phyloP scores from a whole-genome alignment of 2,113 vertebrate species.

The Cyphomyrus discorhynchus region DNA sequence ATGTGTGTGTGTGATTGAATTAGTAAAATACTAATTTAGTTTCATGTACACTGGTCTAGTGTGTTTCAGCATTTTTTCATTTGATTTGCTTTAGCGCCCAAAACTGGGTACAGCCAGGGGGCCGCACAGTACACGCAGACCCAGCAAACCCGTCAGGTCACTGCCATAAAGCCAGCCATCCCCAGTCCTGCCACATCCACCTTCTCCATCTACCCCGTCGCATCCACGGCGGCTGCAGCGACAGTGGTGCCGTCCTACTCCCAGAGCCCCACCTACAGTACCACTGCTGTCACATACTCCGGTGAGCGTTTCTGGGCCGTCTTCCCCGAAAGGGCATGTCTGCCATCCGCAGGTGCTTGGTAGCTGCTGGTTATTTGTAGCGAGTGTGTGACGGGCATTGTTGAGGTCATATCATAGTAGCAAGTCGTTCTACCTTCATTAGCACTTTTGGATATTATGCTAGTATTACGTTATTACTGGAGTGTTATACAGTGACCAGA shows the following conservation, averaged over 20 bases:
- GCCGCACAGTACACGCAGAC: constrained; percentile 91
- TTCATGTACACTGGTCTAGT: neutral
- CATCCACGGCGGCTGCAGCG: constrained; percentile 77
- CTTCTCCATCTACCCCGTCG: constrained; percentile 95
- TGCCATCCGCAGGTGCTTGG: neutral
- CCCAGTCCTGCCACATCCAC: constrained; percentile 90
- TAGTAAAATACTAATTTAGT: neutral
- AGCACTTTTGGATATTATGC: neutral
- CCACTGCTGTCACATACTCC: constrained; percentile 93
- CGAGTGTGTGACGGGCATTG: neutral
- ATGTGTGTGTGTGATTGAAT: neutral
- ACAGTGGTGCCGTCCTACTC: constrained; percentile 93
- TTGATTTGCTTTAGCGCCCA: constrained; percentile 63
- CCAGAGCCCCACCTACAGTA: constrained; percentile 93
- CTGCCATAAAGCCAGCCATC: constrained; percentile 91
- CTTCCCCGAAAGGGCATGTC: neutral
- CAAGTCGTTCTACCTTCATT: neutral
- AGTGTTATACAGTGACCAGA: neutral
- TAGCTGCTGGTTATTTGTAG: neutral
- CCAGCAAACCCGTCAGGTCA: constrained; percentile 93
- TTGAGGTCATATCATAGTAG: neutral
- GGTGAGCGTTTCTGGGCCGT: constrained; percentile 46
- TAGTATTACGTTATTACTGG: neutral
- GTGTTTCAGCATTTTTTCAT: neutral
- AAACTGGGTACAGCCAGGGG: constrained; percentile 90